Conservation (phyloP, 92 coral and sea anemone species). For the Actinernus sp. region DNA sequence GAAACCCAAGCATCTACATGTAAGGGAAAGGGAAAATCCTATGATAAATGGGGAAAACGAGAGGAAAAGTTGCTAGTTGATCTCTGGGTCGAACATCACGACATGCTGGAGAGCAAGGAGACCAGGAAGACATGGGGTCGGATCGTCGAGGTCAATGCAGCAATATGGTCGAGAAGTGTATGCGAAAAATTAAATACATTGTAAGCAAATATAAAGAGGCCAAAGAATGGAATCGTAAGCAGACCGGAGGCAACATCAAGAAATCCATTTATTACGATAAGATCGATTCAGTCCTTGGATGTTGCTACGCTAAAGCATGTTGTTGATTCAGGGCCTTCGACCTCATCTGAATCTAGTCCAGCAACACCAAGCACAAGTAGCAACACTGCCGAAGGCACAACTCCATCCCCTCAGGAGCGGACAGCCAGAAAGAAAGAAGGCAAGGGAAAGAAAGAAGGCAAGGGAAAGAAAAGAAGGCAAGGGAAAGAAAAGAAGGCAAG, state of each 20-base stretch:
- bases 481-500: no score
- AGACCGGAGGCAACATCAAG: slow-evolving; percentile 30
- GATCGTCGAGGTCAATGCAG: slow-evolving; percentile 12
- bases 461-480: no score
- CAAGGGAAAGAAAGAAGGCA: no score
- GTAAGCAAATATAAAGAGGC: slow-evolving; percentile 35
- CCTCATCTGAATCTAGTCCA: no score
- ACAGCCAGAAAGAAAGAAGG: no score
- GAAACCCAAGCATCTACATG: no score
- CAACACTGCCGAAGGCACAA: no score
- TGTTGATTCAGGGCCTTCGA: slow-evolving; percentile 39
- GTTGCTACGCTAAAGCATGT: slow-evolving; percentile 37
- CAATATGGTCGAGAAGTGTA: slow-evolving; percentile 32
- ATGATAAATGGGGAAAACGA: no score
- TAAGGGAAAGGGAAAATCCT: no score
- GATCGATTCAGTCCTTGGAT: slow-evolving; percentile 46
- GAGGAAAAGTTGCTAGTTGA: no score
- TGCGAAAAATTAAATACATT: slow-evolving; percentile 38
- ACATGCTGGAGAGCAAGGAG: slow-evolving; percentile 40
- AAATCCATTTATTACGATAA: slow-evolving; percentile 29
- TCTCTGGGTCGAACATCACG: slow-evolving; percentile 44
- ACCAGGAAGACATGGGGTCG: slow-evolving; percentile 22
- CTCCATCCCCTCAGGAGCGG: no score
- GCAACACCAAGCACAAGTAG: no score
- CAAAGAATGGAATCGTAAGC: slow-evolving; percentile 34